Percentiles rank a stretch among this genome's conserved stretches.
phyloP scores from a whole-genome alignment of 2,888 invertebrate species.

The Endomychus coccineus region DNA sequence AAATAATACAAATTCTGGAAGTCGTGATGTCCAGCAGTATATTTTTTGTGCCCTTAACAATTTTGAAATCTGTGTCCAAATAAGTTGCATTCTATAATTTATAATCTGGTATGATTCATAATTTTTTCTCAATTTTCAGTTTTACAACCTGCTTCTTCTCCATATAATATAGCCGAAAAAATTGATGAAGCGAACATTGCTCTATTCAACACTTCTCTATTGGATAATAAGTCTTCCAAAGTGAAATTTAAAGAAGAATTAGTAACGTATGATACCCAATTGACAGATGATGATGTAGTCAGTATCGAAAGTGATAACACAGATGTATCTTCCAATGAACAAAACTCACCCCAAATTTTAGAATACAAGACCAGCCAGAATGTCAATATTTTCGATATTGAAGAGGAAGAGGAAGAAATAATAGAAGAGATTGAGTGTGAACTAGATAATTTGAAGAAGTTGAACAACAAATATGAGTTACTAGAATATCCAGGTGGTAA shows the following conservation, averaged over 20 bases:
- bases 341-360: slow-evolving; percentile 11
- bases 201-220: slow-evolving; percentile 37
- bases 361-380: slow-evolving; percentile 24
- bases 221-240: slow-evolving; percentile 33
- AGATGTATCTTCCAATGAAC: slow-evolving; percentile 18
- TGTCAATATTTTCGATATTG: slow-evolving; percentile 26
- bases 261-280: slow-evolving; percentile 47
- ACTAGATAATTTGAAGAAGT: slow-evolving; percentile 8
- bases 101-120: slow-evolving; percentile 1
- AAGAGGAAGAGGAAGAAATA: slow-evolving; percentile 31
- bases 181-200: slow-evolving; percentile 49
- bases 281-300: slow-evolving; percentile 40
- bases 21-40: too few relatives aligned
- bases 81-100: background rate
- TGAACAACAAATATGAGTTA: too few relatives aligned
- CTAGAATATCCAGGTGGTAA: slow-evolving; percentile 16
- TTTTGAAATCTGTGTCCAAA: background rate
- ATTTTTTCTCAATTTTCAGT: slow-evolving; percentile 34
- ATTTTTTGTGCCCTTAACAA: too few relatives aligned
- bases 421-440: slow-evolving; percentile 15
- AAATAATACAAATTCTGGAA: too few relatives aligned
- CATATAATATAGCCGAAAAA: slow-evolving; percentile 50
- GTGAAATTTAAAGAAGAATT: slow-evolving; percentile 47
- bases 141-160: slow-evolving; percentile 46
- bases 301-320: slow-evolving; percentile 40